Base-by-base conservation (phyloP, 1,140 invertebrate species). In the Thaumetopoea pityocampa region DNA sequence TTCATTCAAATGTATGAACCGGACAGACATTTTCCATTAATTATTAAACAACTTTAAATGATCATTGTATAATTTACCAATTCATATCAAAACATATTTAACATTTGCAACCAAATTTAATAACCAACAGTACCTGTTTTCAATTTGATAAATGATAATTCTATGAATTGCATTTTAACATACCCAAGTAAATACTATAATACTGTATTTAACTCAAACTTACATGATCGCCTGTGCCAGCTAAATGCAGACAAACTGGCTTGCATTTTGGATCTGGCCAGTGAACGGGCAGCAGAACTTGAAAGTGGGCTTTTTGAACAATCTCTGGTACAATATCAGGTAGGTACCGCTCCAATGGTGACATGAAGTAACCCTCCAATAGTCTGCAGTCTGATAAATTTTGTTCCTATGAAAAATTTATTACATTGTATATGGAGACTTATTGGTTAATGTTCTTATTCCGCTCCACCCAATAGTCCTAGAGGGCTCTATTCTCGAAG, bases 161-260 rank as follows among this genome's bases (percentile, higher is more conserved):
- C n/a, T 23, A 3, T 23, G 7, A 4, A 23, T 4, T 23, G 22
- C 3, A 4, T n/a, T n/a, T n/a, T n/a, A n/a, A 19, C 18, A 19
- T 19, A 19, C 18, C 18, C 18, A 19, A 7, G 12, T 32, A 18
- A 8, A 8, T 18, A 18, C 9, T 8, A 18, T 5, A 12, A 32
- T 15, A 32, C 5, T 12, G 3, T 8, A 19, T 5, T 11, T 20
- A n/a, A 7, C 10, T 28, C 4, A 2, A 15, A 43, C 47, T 43
- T 26, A 98, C 96, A 89, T 99, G 98, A 89, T 99, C 98, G 28
- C 98, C 98, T 40, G 98, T 99, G 23, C 97, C 97, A 40, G 98
- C 97, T 43, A 99, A 87, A 74, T 99, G 97, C 52, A 99, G 87
- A 83, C 96, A 96, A 15, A 98, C 88, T 9, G 97, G 96, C 74